phyloP scores from a whole-genome alignment of 2,113 vertebrate species.

The Macaca fascicularis region DNA sequence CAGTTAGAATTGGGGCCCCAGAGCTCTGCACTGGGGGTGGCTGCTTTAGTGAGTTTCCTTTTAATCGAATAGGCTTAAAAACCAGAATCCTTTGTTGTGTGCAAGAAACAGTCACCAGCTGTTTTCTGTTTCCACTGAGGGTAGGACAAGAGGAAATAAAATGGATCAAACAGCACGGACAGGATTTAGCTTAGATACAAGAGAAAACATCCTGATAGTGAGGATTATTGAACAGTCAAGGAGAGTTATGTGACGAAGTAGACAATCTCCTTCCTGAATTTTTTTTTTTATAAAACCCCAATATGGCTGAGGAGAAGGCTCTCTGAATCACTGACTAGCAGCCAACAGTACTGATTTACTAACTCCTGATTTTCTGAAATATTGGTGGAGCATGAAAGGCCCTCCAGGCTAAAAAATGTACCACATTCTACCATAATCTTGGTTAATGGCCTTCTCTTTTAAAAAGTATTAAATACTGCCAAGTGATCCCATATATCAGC shows the following conservation, averaged over 20 bases:
- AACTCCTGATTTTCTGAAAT: background rate
- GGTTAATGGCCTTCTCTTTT: background rate
- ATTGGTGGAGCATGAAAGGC: background rate
- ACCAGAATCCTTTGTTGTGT: slow-evolving; percentile 8
- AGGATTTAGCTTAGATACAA: background rate
- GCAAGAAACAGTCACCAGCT: background rate
- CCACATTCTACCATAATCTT: background rate
- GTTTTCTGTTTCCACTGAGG: slow-evolving; percentile 25
- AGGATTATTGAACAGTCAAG: background rate
- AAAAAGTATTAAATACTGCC: slow-evolving; percentile 11
- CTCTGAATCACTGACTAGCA: background rate
- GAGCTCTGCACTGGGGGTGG: background rate
- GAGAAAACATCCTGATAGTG: background rate
- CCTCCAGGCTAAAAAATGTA: background rate
- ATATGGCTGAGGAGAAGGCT: background rate
- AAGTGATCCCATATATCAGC: background rate
- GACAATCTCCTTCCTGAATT: background rate
- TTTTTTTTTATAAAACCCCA: background rate
- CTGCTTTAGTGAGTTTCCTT: background rate
- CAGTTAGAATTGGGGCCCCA: background rate
- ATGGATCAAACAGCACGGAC: background rate
- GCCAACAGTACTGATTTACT: background rate
- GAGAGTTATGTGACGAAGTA: background rate
- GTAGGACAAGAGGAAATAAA: slow-evolving; percentile 37
- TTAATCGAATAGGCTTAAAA: background rate